Conservation (phyloP, 2,888 invertebrate genomes). For the Pandemis heparana region DNA sequence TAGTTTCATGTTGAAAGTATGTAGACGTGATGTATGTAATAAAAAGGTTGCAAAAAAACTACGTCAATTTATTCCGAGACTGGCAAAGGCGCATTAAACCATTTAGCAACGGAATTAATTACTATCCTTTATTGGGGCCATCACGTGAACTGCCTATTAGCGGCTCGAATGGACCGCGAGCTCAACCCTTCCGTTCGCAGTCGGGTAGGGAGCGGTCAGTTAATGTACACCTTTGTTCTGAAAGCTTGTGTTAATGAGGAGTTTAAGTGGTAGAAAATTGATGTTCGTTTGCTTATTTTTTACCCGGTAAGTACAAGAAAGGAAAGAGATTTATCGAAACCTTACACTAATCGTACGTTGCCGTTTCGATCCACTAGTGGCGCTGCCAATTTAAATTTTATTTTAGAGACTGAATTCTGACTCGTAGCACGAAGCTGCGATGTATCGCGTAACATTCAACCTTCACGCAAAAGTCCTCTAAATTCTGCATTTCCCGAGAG, state of each 20-base stretch:
- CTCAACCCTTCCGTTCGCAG: conserved; percentile 10
- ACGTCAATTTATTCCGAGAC: neutral
- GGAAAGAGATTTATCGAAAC: neutral
- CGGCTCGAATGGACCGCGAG: conserved; percentile 2
- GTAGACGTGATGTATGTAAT: too few species aligned
- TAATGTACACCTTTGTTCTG: conserved; percentile 7
- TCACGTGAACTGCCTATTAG: conserved; percentile 30
- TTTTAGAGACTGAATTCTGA: too few species aligned
- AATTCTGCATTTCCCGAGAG: too few species aligned
- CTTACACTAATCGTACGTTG: too few species aligned
- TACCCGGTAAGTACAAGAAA: neutral
- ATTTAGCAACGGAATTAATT: conserved; percentile 27
- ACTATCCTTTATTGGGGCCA: conserved; percentile 27
- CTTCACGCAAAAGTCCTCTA: too few species aligned
- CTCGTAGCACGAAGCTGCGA: too few species aligned
- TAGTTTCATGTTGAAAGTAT: too few species aligned
- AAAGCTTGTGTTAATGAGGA: conserved; percentile 6
- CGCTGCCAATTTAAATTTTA: neutral
- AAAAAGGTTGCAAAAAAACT: neutral
- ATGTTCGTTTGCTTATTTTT: neutral
- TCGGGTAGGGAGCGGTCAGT: conserved; percentile 24
- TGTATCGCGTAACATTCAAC: too few species aligned
- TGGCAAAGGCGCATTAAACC: conserved; percentile 12
- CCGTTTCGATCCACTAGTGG: neutral
- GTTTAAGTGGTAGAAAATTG: neutral